phyloP scores from a whole-genome alignment of 2,888 invertebrate species.

The Eupithecia insigniata region DNA sequence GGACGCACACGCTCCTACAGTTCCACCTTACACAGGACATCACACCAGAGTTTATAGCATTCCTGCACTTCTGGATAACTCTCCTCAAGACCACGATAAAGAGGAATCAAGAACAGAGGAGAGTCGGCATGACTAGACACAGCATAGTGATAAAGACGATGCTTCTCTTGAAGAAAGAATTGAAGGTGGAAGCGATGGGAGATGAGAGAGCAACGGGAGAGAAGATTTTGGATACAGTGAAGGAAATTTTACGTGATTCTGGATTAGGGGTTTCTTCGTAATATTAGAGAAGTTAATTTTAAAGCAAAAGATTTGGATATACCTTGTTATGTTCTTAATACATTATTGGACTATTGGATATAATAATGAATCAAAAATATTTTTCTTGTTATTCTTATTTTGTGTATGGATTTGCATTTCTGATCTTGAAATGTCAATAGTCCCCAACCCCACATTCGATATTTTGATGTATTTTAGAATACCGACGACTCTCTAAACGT shows the following conservation, averaged over 20 bases:
- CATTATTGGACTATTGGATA: too few relatives aligned
- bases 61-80: conserved; percentile 69
- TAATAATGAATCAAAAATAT: too few relatives aligned
- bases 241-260: conserved; percentile 62
- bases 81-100: conserved; percentile 67
- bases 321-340: too few relatives aligned
- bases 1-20: conserved; percentile 72
- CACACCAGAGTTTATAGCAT: conserved; percentile 68
- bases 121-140: conserved; percentile 58
- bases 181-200: conserved; percentile 51
- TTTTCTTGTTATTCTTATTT: too few relatives aligned
- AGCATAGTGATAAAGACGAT: conserved; percentile 69
- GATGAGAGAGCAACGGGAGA: conserved; percentile 56
- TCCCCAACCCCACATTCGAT: too few relatives aligned
- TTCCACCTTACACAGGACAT: conserved; percentile 72
- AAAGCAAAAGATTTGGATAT: neutral
- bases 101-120: conserved; percentile 57
- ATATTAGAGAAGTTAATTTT: neutral
- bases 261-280: conserved; percentile 35
- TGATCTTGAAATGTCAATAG: neutral
- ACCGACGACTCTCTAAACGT: neutral
- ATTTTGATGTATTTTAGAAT: neutral
- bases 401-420: neutral
- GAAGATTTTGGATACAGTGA: conserved; percentile 57
- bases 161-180: conserved; percentile 60